phyloP scores from a whole-genome alignment of 2,888 invertebrate genomes.

The Branchipolynoe longqiensis region DNA sequence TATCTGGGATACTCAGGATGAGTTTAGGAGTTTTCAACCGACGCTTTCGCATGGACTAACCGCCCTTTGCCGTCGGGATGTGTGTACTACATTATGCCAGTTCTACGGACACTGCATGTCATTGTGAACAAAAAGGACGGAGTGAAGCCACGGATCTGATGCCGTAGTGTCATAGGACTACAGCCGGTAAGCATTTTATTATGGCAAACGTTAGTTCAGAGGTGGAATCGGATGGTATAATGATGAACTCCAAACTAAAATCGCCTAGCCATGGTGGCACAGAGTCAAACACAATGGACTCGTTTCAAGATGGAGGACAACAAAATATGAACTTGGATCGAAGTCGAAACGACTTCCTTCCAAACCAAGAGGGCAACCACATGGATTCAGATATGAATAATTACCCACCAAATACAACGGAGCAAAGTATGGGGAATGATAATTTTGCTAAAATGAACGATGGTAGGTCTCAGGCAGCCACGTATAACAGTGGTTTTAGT shows the following conservation, averaged over 20 bases:
- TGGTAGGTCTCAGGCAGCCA: slow-evolving; percentile 72
- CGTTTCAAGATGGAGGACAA: slow-evolving; percentile 81
- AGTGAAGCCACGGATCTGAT: slow-evolving; percentile 67
- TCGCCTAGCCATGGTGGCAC: slow-evolving; percentile 70
- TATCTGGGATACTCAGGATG: slow-evolving; percentile 62
- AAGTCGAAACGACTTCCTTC: slow-evolving; percentile 70
- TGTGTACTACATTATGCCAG: slow-evolving; percentile 72
- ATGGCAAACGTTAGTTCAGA: slow-evolving; percentile 71
- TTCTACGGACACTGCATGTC: slow-evolving; percentile 68
- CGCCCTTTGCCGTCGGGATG: slow-evolving; percentile 70
- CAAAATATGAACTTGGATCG: slow-evolving; percentile 75
- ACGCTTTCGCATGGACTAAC: slow-evolving; percentile 63
- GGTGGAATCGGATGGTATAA: slow-evolving; percentile 64
- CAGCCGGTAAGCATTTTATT: slow-evolving; percentile 68
- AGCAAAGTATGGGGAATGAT: slow-evolving; percentile 73
- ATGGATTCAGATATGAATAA: slow-evolving; percentile 77
- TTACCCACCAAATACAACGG: slow-evolving; percentile 73
- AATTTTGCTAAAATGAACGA: slow-evolving; percentile 76
- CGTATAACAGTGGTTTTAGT: slow-evolving; percentile 72
- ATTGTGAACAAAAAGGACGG: slow-evolving; percentile 73
- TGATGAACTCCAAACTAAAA: slow-evolving; percentile 73
- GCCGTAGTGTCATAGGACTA: slow-evolving; percentile 60
- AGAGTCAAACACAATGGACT: slow-evolving; percentile 78
- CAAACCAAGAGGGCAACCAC: slow-evolving; percentile 74
- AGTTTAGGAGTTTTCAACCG: slow-evolving; percentile 42